Evolutionary conservation across 1,140 invertebrate genomes (phyloP).

Genomic region (Diachasmimorpha longicaudata): DNA sequence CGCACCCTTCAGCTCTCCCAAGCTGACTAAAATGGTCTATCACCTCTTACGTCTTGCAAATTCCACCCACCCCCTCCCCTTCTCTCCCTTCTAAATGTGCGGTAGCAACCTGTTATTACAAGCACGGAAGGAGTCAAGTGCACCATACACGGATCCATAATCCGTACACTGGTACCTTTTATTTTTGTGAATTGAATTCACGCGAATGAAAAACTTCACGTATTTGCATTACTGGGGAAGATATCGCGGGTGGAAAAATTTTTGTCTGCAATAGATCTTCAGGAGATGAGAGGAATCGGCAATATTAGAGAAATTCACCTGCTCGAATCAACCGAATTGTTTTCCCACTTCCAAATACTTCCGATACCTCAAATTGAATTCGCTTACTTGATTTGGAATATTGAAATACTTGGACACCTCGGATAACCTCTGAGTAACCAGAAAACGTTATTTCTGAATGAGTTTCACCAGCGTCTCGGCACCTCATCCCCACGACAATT

Average conservation of each 20-base stretch:
- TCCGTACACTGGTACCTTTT: not conserved
- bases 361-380: not conserved
- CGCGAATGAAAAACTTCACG: too few species aligned
- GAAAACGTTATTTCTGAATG: not conserved
- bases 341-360: not conserved
- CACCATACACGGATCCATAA: not conserved
- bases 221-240: too few species aligned
- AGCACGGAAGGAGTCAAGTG: constrained; percentile 15
- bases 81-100: constrained; percentile 11
- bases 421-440: not conserved
- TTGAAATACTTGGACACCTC: constrained; percentile 1
- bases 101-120: constrained; percentile 26
- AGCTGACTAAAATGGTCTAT: not conserved
- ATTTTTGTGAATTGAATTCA: not conserved
- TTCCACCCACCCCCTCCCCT: too few species aligned
- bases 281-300: too few species aligned
- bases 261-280: too few species aligned
- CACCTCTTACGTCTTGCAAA: constrained; percentile 11
- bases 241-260: too few species aligned
- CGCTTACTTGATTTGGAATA: not conserved
- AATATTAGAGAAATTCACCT: not conserved
- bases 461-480: not conserved
- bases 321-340: not conserved
- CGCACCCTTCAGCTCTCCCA: not conserved
- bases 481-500: not conserved